Evolutionary conservation across 1,140 invertebrate genomes (phyloP), one percentile per base, ranked within the genome.

Genomic region (Drosophila ercepeae): DNA sequence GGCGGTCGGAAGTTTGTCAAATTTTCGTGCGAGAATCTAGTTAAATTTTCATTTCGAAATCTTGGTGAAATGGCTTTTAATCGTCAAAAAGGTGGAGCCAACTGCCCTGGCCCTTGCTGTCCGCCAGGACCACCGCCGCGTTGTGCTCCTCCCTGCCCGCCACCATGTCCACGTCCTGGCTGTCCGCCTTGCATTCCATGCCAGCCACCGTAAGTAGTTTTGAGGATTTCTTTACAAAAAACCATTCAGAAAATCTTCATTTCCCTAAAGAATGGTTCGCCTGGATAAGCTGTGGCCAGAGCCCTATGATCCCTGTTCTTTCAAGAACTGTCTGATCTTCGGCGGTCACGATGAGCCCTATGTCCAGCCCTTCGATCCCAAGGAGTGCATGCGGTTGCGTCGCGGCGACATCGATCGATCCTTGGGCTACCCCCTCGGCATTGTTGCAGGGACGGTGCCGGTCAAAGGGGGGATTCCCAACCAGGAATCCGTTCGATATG

Each of bases 331-430:
- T 9, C 34, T 51, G 2, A 75, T 75, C 8, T 86, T 51, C 25
- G 82, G 82, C 5, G 36, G 27, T 1, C 73, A 78, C 11, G 82
- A 86, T 64, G 82, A 75, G 14, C 82, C 82, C 25, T 86, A 82
- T 14, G 3, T 16, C 0, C 44, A 32, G 1, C 60, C 77, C 2
- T 71, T 77, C 6, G 82, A 86, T 71, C 49, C 60, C 9, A 88
- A 61, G 46, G 64, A 59, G 3, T 86, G 82, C 19, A 14, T 29
- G 2, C 44, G 25, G 0, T 50, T 6, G 29, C 46, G 72, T 7
- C 72, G 77, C 2, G 14, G 25, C 0, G 42, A 58, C 11, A 19
- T 61, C 2, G 82, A 86, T 14, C 65, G 64, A 21, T 88, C 82
- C 0, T 9, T 86, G 41, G 82, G 82, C 6, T 57, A 59, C 34